phyloP scores from a whole-genome alignment of 2,797 vertebrate species.

The Mus minutoides region DNA sequence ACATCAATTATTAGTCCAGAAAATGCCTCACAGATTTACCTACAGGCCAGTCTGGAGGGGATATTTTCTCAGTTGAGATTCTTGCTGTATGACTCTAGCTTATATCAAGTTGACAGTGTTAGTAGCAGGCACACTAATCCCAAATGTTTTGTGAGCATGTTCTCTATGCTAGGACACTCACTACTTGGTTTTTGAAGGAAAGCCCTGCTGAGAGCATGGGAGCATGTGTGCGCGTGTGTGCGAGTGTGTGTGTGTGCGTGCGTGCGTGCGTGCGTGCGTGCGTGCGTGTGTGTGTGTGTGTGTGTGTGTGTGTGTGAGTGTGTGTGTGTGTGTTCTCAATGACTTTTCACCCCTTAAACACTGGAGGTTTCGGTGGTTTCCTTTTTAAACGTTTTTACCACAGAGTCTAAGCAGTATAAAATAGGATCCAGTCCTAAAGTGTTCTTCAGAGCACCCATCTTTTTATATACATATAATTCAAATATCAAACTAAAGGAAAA shows the following conservation, averaged over 20 bases:
- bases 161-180: no score
- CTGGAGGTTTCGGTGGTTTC: background rate
- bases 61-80: background rate
- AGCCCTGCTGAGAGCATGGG: background rate
- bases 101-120: background rate
- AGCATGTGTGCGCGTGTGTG: background rate
- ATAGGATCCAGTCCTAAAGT: no score
- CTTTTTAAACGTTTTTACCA: background rate
- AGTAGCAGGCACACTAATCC: background rate
- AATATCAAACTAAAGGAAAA: background rate
- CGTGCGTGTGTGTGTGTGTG: background rate
- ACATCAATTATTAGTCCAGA: background rate
- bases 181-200: no score
- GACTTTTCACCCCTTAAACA: background rate
- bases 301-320: background rate
- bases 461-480: background rate
- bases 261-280: background rate
- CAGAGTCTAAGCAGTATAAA: background rate
- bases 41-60: background rate
- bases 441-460: background rate
- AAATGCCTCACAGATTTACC: background rate
- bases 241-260: background rate
- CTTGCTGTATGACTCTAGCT: background rate
- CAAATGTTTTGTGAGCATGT: no score
- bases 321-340: background rate